Base-by-base conservation (phyloP, 2,888 invertebrate species). In the Macaria notata region DNA sequence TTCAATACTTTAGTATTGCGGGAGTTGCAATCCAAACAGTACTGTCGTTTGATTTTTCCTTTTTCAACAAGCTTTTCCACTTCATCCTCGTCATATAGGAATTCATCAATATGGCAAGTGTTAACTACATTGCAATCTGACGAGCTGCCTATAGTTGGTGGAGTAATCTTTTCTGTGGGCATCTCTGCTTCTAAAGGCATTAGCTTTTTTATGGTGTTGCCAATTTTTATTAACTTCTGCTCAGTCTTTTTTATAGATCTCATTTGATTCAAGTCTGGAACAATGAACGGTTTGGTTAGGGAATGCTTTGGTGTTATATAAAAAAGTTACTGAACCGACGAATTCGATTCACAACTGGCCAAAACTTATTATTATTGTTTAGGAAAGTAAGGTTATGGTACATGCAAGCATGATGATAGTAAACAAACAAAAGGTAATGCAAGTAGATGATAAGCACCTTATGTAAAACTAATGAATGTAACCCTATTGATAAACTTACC, bases 51-150 rank as follows among this genome's bases (percentile, higher is more conserved):
- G 9, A 91, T 54, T 75, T 83, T 86, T 31, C 83, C 85, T 36
- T 75, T 67, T 63, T 83, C 78, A 1, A 82, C 77, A 41, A 90
- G 68, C 7, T 80, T 64, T 49, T 94, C 93, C 8, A 95, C 82
- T 60, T 93, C 91, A 9, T 93, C 90, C 61, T 95, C 94, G 66
- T 94, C 93, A 84, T 94, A 95, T 0, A 95, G 86, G 73, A 95
- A 95, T 44, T 93, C 94, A 83, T 95, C 95, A 0, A 95, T 89
- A 78, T 95, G 94, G 9, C 92, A 82, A 3, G 94, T 93, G 52
- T 92, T 91, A 3, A 76, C 69, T 30, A 84, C 79, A 61, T 88
- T 87, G 65, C 93, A 93, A 70, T 93, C 93, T 7, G 93, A 81
- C 77, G 92, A 92, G 50, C 86, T 82, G 4, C 92, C 92, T 38